phyloP scores from a whole-genome alignment of 1,140 invertebrate species.

The Elysia chlorotica region DNA sequence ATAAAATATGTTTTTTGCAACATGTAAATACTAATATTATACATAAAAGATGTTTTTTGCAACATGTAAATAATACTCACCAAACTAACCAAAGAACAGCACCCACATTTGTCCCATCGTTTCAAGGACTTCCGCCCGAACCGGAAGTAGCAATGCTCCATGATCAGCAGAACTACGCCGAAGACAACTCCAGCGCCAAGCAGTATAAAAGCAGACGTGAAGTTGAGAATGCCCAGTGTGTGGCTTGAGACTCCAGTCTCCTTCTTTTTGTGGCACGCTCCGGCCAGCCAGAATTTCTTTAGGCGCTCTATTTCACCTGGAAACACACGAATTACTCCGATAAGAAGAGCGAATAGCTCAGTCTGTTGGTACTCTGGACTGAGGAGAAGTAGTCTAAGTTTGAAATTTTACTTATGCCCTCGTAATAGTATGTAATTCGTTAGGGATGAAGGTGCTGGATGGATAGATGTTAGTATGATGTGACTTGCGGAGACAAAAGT shows the following conservation, averaged over 20 bases:
- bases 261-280: slow-evolving; percentile 83
- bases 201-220: slow-evolving; percentile 90
- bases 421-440: no score
- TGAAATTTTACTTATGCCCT: no score
- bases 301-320: slow-evolving; percentile 90
- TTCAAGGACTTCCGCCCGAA: slow-evolving; percentile 84
- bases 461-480: no score
- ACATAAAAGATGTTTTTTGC: no score
- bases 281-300: slow-evolving; percentile 96
- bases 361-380: no score
- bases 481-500: no score
- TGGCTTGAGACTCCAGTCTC: slow-evolving; percentile 66
- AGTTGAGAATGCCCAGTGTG: slow-evolving; percentile 94
- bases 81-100: slow-evolving; percentile 90
- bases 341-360: no score
- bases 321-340: slow-evolving; percentile 6
- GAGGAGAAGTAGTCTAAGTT: no score
- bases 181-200: slow-evolving; percentile 91
- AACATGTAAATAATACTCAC: no score
- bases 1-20: no score
- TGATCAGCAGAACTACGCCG: slow-evolving; percentile 79
- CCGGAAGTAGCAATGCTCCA: slow-evolving; percentile 94
- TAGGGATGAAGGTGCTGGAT: no score
- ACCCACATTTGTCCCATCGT: slow-evolving; percentile 83
- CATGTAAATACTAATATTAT: no score